Conservation (phyloP, 2,113 vertebrate genomes). For the Picathartes gymnocephalus region DNA sequence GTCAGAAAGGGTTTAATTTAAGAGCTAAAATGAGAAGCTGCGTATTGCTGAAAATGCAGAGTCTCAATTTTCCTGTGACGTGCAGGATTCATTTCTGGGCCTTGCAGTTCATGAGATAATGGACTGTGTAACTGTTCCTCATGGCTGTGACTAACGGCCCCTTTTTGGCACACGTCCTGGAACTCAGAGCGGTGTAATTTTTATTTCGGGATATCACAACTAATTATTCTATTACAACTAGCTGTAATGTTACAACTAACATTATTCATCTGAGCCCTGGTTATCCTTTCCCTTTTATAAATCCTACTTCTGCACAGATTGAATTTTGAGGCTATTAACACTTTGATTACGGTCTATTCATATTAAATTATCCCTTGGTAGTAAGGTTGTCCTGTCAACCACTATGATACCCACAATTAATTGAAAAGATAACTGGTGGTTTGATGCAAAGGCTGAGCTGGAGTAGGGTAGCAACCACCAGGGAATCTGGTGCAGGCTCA, state of each 20-base stretch:
- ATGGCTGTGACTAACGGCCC: background rate
- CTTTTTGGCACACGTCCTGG: conserved; percentile 16
- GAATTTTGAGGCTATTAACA: conserved; percentile 55
- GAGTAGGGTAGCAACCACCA: background rate
- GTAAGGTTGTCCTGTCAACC: conserved; percentile 28
- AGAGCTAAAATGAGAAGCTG: background rate
- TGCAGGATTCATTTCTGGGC: background rate
- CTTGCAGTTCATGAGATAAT: background rate
- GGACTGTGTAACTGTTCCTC: background rate
- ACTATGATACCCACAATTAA: conserved; percentile 48
- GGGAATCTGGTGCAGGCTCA: background rate
- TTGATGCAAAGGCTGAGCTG: background rate
- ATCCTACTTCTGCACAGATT: conserved; percentile 39
- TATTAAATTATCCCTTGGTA: conserved; percentile 53
- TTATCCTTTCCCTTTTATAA: conserved; percentile 42
- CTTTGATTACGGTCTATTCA: conserved; percentile 55
- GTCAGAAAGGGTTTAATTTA: background rate
- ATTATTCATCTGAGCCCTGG: conserved; percentile 51
- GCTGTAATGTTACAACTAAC: conserved; percentile 52
- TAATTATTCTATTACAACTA: conserved; percentile 66
- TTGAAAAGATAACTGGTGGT: conserved; percentile 29
- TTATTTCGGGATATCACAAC: conserved; percentile 59
- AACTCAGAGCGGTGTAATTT: conserved; percentile 33
- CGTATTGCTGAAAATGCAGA: background rate
- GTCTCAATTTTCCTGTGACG: background rate